Evolutionary conservation across 2,113 vertebrate genomes (phyloP), one percentile per base, ranked within the genome.

Genomic region (Nothocercus julius): DNA sequence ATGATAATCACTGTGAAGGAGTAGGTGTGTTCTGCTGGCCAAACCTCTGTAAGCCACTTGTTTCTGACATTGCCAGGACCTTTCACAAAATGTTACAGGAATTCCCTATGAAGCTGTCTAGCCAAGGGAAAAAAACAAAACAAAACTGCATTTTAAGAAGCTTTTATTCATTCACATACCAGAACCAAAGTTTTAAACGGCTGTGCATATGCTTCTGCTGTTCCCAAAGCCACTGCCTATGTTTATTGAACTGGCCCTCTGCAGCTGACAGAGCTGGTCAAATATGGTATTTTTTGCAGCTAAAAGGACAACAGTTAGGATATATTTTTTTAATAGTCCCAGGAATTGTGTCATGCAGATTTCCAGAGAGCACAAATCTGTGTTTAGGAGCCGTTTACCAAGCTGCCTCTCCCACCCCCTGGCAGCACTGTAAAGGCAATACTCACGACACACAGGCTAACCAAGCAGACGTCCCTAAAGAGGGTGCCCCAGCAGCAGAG

Each of bases 311-410:
- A 70, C 9, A 42, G 67, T 45, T 53, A 12, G 49, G 49, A 49
- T 22, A 49, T 22, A 36, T 76, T 70, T 63, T 28, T 80, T 73
- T 58, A 77, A 53, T 36, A 85, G 30, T 21, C 2, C 8, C 8
- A 12, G 70, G 64, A 89, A 2, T 8, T 79, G 61, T 63, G 36
- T 24, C 11, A 24, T 44, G 4, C 25, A 3, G 2, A 17, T 19
- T 47, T 72, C 5, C 3, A 0, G 1, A 0, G 1, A 82, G 18
- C 36, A 40, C 3, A 36, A 54, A 42, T 40, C 16, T 69, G 1
- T 38, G 11, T 63, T 85, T 54, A 80, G 21, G 5, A 59, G 22
- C 28, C 49, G 10, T n/a, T 92, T 38, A 49, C 3, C 17, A 64
- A 67, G 45, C 28, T 7, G 59, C 13, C 67, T 75, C 17, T 47